Evolutionary conservation across 2,797 vertebrate genomes (phyloP), one percentile per base, ranked within the genome.

Genomic region (Micromesistius poutassou): DNA sequence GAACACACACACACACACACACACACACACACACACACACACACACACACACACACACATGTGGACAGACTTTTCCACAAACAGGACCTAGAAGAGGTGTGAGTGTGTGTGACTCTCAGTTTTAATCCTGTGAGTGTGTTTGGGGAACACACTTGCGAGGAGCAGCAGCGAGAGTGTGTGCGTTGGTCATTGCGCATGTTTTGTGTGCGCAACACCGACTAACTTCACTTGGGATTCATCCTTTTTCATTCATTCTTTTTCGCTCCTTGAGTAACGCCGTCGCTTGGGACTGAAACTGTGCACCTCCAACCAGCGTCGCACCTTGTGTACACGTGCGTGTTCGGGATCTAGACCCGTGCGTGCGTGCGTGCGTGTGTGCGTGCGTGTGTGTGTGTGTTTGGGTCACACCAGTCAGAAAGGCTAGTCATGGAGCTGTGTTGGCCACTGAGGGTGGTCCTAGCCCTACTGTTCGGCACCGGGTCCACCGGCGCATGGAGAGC

Each of bases 401-500:
- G 40, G 40, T 22, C 46, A 5, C 46, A 7, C 5, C 6, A 55
- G 22, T 62, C 55, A 62, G 55, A 62, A 25, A 62, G 55, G n/a
- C 55, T 62, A 25, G 36, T 35, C 71, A 79, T 50, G 76, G 87
- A 74, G 85, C 90, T 91, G 91, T 79, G 33, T 12, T 81, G 84
- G 83, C 80, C 72, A 16, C 70, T 89, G 76, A 87, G 81, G 35
- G 76, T 80, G 25, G 81, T 91, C 70, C 84, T 93, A 77, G 76
- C 91, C 0, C 80, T 79, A 85, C 89, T 85, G 83, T 79, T 94
- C n/a, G 87, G 81, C 74, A 46, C 79, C 80, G 82, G 79, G 80
- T 71, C 89, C 33, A 87, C 87, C 0, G 88, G 85, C 50, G 93
- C 93, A 4, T 94, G 94, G 94, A 94, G 87, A 91, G 86, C 94